Base-by-base conservation (phyloP, 1,140 invertebrate species). In the Drosophila auraria region DNA sequence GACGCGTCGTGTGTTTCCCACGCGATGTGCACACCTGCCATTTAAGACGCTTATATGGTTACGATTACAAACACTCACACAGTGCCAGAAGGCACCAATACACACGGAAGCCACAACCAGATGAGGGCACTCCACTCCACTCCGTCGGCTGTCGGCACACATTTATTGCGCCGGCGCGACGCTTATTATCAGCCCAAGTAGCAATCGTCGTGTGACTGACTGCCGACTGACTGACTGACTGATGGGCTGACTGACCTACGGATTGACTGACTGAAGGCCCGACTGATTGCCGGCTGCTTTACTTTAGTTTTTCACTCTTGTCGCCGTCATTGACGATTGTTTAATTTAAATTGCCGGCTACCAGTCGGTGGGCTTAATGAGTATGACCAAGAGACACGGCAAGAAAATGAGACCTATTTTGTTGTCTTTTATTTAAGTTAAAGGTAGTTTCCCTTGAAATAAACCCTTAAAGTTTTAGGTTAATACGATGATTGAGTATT, bases 1-100 rank as follows among this genome's bases (percentile, higher is more conserved):
- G 84, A 66, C 77, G 81, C 92, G 91, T 92, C 91, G 91, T 92
- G 91, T 92, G 91, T 92, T 92, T 92, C 91, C 91, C 91, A 92
- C 91, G 91, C 91, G 91, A 92, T 89, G 91, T 91, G 91, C 92
- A 92, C 91, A 92, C 91, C 91, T 92, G 91, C 91, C 91, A 92
- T 87, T 92, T 87, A 90, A 90, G 86, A 82, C 87, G 87, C 86
- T 90, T 90, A 90, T 90, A 90, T 90, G 86, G 86, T 90, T 90
- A 82, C 86, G 86, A 90, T 90, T 90, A 90, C 86, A 90, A 62
- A 83, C 81, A 83, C 79, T 74, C 56, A 70, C 30, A 71, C 51
- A 59, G 51, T 25, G 62, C 49, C 53, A 42, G 49, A 15, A 50
- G 74, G 27, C 62, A 76, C 38, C 73, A 36, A 36, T 53, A 69